These are phyloP conservation scores for Apostichopus californicus DNA, from an alignment of 35 echinoderm and acorn worm species.

Conservation along the genomic window DNA sequence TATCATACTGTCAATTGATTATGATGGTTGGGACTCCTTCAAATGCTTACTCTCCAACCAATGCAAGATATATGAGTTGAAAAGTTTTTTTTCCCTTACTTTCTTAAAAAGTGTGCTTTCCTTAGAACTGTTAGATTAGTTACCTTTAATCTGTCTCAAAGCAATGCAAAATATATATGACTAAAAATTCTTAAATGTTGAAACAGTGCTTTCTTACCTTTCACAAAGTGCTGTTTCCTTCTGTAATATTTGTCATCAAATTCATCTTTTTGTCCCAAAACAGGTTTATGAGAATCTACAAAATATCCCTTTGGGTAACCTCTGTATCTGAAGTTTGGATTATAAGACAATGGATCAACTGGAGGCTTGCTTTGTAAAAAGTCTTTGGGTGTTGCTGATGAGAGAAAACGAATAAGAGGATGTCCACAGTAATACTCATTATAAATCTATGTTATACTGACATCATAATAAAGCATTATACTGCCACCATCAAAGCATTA, in stretches of 20 bases:
- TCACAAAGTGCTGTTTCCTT: slow-evolving; percentile 88
- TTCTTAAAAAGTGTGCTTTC: too few relatives aligned
- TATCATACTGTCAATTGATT: too few relatives aligned
- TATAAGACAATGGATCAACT: not conserved
- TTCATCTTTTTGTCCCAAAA: slow-evolving; percentile 62
- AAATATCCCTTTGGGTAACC: slow-evolving; percentile 81
- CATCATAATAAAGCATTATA: too few relatives aligned
- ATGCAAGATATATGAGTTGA: too few relatives aligned
- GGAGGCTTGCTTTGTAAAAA: slow-evolving; percentile 30
- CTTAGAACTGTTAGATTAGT: too few relatives aligned
- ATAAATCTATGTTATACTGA: not conserved
- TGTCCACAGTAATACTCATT: not conserved
- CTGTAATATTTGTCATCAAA: slow-evolving; percentile 49
- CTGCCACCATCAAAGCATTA: too few relatives aligned
- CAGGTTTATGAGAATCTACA: slow-evolving; percentile 48
- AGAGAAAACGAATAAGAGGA: not conserved
- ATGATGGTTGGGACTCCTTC: too few relatives aligned
- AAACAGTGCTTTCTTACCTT: slow-evolving; percentile 62
- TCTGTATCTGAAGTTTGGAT: slow-evolving; percentile 53
- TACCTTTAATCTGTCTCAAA: too few relatives aligned
- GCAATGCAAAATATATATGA: too few relatives aligned
- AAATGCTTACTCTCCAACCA: too few relatives aligned
- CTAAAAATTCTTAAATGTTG: too few relatives aligned
- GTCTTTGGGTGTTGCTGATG: slow-evolving; percentile 80
- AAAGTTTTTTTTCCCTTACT: too few relatives aligned